These are phyloP conservation scores for Eulemur coronatus DNA, from an alignment of 2,797 vertebrate species.

Conservation along the genomic window DNA sequence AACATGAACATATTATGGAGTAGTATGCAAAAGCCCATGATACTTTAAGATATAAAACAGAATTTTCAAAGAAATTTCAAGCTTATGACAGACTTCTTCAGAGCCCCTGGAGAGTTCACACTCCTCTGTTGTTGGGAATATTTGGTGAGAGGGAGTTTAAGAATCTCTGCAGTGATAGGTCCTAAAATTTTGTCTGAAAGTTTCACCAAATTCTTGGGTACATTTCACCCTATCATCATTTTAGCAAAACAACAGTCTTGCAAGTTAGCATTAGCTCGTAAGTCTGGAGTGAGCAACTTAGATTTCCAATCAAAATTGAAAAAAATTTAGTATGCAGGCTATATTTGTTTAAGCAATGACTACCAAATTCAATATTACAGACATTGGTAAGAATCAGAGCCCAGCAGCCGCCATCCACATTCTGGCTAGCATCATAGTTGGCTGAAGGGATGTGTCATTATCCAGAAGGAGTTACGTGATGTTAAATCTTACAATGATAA, in stretches of 20 bases:
- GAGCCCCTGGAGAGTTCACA: not conserved
- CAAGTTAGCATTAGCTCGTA: not conserved
- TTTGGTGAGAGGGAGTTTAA: not conserved
- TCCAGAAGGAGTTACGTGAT: not conserved
- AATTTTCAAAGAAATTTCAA: slow-evolving; percentile 47
- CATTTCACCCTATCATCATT: not conserved
- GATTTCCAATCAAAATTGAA: slow-evolving; percentile 21
- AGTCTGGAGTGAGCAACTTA: not conserved
- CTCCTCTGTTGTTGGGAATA: not conserved
- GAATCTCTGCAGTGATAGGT: not conserved
- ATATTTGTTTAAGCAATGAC: slow-evolving; percentile 5
- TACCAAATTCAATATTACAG: not conserved
- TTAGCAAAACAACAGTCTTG: slow-evolving; percentile 10
- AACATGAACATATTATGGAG: not conserved
- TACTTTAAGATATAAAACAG: slow-evolving; percentile 40
- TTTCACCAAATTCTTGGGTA: not conserved
- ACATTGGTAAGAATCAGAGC: not conserved
- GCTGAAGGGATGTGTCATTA: not conserved
- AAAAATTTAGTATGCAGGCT: not conserved
- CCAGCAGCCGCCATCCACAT: not conserved
- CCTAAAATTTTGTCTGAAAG: not conserved
- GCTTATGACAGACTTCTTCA: not conserved
- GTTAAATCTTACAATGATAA: not conserved
- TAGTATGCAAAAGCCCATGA: not conserved
- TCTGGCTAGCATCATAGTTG: not conserved